A percentile compares a stretch with the other conserved stretches of the same genome.
These are phyloP conservation scores for Semaprochilodus insignis DNA, from an alignment of 2,797 vertebrate genomes.

Conservation along the genomic window DNA sequence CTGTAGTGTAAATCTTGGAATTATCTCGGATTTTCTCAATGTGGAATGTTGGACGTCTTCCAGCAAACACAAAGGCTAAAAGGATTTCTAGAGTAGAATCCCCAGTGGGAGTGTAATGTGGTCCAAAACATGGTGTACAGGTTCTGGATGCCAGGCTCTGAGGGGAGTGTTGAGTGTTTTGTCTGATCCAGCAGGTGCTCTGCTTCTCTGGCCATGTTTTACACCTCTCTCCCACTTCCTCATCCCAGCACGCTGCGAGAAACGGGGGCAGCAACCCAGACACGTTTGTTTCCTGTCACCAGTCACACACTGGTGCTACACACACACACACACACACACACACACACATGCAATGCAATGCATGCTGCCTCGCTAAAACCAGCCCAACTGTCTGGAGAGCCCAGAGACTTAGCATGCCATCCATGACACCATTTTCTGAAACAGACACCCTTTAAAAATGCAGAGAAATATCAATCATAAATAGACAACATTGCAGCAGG, in stretches of 20 bases:
- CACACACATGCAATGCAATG: conserved; percentile 40
- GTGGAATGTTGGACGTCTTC: neutral
- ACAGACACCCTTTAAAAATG: conserved; percentile 62
- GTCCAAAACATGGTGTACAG: neutral
- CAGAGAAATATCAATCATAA: conserved; percentile 27
- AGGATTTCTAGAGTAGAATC: neutral
- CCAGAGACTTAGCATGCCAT: conserved; percentile 52
- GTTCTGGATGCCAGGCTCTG: neutral
- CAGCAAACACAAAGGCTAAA: neutral
- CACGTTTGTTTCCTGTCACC: conserved; percentile 13
- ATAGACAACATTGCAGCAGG: conserved; percentile 40
- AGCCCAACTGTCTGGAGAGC: conserved; percentile 41
- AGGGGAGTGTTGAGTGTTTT: neutral
- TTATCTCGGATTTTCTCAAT: neutral
- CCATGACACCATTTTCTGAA: conserved; percentile 61
- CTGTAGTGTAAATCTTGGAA: neutral
- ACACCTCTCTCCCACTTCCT: conserved; percentile 16
- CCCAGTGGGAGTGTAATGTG: neutral
- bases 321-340: conserved; percentile 41
- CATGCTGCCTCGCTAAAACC: conserved; percentile 49
- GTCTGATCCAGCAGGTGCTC: conserved; percentile 5
- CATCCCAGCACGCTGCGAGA: conserved; percentile 13
- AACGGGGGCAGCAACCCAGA: conserved; percentile 44
- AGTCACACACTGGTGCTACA: neutral
- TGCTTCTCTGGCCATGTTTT: neutral